These are phyloP conservation scores for Enteromius treurensis DNA, from an alignment of 2,797 vertebrate species.

Conservation along the genomic window DNA sequence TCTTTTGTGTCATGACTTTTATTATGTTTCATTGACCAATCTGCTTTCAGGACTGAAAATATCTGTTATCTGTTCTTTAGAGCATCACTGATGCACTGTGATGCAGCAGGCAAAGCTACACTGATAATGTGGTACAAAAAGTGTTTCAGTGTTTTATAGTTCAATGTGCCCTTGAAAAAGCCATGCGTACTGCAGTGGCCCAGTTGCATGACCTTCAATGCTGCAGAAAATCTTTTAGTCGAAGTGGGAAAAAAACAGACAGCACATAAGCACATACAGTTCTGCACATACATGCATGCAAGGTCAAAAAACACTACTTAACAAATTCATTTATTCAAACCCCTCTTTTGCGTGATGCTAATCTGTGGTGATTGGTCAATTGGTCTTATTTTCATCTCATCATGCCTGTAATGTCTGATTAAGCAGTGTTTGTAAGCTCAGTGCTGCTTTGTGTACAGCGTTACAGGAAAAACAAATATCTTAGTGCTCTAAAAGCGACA, in stretches of 20 bases:
- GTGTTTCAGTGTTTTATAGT: background rate
- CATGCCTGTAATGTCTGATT: no score
- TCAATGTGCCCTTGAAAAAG: slow-evolving; percentile 9
- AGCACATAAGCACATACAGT: background rate
- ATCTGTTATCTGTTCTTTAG: background rate
- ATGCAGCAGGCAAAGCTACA: background rate
- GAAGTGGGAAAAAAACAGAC: background rate
- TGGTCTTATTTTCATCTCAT: no score
- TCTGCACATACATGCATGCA: no score
- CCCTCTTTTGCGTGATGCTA: no score
- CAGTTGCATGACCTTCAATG: slow-evolving; percentile 33
- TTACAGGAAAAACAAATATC: no score
- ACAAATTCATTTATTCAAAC: no score
- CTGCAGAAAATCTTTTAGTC: slow-evolving; percentile 9
- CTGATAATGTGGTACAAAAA: background rate
- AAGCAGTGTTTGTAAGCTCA: no score
- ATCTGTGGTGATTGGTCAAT: no score
- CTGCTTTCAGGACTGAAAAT: background rate
- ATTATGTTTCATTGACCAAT: background rate
- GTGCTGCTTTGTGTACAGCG: no score
- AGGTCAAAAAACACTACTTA: no score
- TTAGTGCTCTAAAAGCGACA: no score
- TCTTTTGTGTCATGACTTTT: background rate
- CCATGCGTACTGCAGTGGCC: slow-evolving; percentile 8
- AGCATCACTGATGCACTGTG: background rate